Percentiles rank a stretch among this genome's conserved stretches.
Evolutionary conservation across 2,113 vertebrate species (phyloP).

Genomic region (Amblyornis subalaris): DNA sequence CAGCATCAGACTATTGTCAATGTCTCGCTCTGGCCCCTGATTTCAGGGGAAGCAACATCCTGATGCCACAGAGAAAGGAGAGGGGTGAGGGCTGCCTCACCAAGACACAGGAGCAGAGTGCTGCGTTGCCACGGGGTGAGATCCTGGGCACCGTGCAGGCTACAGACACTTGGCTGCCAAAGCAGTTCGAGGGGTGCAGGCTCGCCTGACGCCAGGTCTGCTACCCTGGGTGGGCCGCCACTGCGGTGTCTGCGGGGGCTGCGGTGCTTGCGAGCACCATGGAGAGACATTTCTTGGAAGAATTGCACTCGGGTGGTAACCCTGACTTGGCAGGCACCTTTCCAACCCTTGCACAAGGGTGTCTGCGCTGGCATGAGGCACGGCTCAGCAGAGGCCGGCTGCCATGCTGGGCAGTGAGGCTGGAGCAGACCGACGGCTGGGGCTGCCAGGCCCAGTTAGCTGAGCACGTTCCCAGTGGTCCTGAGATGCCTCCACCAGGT

Average conservation of each 20-base stretch:
- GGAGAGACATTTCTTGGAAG: neutral
- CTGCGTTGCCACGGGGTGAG: fast-evolving
- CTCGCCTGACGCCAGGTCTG: fast-evolving
- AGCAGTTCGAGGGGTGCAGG: neutral
- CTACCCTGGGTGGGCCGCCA: neutral
- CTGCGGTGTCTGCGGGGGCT: neutral
- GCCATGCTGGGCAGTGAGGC: fast-evolving
- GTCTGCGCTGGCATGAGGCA: fast-evolving
- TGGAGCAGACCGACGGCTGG: fast-evolving
- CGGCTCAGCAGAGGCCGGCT: neutral
- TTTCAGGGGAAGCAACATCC: neutral
- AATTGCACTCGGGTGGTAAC: neutral
- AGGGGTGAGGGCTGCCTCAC: neutral
- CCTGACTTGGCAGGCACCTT: neutral
- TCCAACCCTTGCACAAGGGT: neutral
- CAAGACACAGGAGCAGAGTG: fast-evolving
- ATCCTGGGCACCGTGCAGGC: neutral
- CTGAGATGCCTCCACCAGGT: neutral
- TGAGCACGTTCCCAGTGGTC: fast-evolving
- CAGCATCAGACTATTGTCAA: neutral
- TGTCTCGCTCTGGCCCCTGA: neutral
- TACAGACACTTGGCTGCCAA: neutral
- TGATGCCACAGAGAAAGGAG: fast-evolving
- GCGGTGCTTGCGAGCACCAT: fast-evolving
- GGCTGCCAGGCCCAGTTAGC: neutral